Evolutionary conservation across 2,113 vertebrate genomes (phyloP), one percentile per base, ranked within the genome.

Genomic region (Pterocles orientalis): DNA sequence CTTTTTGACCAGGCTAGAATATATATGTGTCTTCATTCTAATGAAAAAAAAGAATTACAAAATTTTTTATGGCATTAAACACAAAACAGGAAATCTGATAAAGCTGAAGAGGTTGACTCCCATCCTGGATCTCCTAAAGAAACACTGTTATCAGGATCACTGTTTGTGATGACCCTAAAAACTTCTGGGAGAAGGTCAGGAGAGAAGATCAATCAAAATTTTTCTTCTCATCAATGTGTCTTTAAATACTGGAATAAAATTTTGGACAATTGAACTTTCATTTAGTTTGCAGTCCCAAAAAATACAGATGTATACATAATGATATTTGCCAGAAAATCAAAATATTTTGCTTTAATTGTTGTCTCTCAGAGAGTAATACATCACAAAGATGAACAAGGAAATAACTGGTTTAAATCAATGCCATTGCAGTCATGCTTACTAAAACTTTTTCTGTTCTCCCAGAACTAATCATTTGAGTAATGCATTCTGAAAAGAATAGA

Each of bases 171-270:
- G 48, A 87, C 51, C 26, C 54, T 96, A 77, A 80, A 69, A 86
- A 9, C 43, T 51, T 81, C 13, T 0, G 4, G 56, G 29, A 86
- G 39, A 75, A 83, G 33, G 34, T 73, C 18, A 20, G 14, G 18
- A 43, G 31, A 51, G 65, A 85, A 81, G 58, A 81, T 87, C 23
- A 70, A 71, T 81, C 14, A 70, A 90, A n/a, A 15, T 85, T 80
- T 78, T 82, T 75, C n/a, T 95, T 95, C 71, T 94, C 9, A 86
- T 96, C 34, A 91, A 14, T 57, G 16, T 24, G 56, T 88, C 16
- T 95, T 82, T 94, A 95, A 94, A 69, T 89, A 88, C 9, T 50
- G 56, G 25, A 80, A 54, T 39, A 58, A 23, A 68, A 68, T 41
- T 88, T 92, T 47, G 88, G 20, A 53, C 82, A 47, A 70, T 2